Percentiles rank a stretch among this genome's conserved stretches.
These are phyloP conservation scores for Harpalus rufipes DNA, from an alignment of 2,888 invertebrate species.

Conservation along the genomic window DNA sequence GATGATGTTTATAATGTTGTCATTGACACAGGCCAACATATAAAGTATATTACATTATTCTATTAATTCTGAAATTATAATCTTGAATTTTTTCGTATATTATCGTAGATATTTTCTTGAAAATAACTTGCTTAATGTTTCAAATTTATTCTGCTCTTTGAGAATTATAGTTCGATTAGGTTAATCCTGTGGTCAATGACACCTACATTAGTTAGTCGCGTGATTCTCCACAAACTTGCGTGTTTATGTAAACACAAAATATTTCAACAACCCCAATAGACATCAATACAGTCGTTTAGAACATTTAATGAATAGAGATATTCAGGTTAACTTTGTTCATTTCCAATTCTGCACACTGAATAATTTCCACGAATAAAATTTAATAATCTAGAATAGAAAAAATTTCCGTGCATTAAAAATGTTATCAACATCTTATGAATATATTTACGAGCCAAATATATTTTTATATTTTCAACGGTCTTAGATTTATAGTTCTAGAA, in stretches of 20 bases:
- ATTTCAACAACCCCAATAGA: constrained; percentile 43
- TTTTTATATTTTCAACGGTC: constrained; percentile 33
- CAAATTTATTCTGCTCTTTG: not conserved
- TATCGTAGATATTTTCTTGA: not conserved
- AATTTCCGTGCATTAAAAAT: constrained; percentile 5
- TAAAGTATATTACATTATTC: no score
- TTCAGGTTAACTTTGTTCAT: not conserved
- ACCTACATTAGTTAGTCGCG: constrained; percentile 46
- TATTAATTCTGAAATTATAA: no score
- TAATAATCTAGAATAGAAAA: not conserved
- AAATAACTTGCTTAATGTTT: not conserved
- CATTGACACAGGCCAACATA: no score
- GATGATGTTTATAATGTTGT: no score
- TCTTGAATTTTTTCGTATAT: not conserved
- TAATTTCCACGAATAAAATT: not conserved
- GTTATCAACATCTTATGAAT: constrained; percentile 31
- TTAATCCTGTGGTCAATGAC: constrained; percentile 36
- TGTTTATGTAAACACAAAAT: constrained; percentile 49
- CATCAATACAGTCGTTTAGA: constrained; percentile 42
- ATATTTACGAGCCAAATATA: constrained; percentile 12
- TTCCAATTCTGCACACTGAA: not conserved
- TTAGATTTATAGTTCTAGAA: constrained; percentile 9
- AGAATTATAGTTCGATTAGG: not conserved
- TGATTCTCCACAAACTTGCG: constrained; percentile 35
- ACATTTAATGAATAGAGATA: constrained; percentile 3